Evolutionary conservation across 2,888 invertebrate genomes (phyloP).

Genomic region (Lypha dubia): DNA sequence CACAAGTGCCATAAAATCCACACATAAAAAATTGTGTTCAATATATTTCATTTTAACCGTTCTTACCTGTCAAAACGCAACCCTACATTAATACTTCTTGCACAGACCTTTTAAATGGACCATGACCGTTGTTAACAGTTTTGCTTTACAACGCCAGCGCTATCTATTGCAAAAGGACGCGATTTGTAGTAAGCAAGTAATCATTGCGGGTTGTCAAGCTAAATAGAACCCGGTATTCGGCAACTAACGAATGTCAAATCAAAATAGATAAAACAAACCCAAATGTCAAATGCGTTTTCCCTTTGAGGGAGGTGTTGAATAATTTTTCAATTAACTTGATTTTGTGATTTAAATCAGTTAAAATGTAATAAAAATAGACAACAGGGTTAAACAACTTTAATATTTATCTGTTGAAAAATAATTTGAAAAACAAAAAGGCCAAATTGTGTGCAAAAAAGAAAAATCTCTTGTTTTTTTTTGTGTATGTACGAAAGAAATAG

Average conservation of each 20-base stretch:
- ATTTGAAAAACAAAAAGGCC: not conserved
- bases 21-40: too few relatives aligned
- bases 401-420: conserved; percentile 4
- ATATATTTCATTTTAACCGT: too few relatives aligned
- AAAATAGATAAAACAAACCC: conserved; percentile 42
- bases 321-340: conserved; percentile 36
- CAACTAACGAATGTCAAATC: conserved; percentile 58
- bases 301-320: conserved; percentile 54
- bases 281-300: conserved; percentile 28
- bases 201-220: not conserved
- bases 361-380: conserved; percentile 42
- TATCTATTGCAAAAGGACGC: too few relatives aligned
- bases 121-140: too few relatives aligned
- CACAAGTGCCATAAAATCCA: too few relatives aligned
- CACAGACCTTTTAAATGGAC: too few relatives aligned
- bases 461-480: conserved; percentile 33
- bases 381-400: conserved; percentile 3
- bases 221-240: conserved; percentile 20
- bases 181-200: not conserved
- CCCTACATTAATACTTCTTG: too few relatives aligned
- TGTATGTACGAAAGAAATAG: conserved; percentile 37
- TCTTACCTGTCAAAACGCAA: too few relatives aligned
- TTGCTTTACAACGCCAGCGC: too few relatives aligned
- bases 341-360: not conserved
- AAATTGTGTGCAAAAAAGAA: conserved; percentile 23